These are phyloP conservation scores for Syndactyla subalaris DNA, from an alignment of 2,797 vertebrate species.

Conservation along the genomic window DNA sequence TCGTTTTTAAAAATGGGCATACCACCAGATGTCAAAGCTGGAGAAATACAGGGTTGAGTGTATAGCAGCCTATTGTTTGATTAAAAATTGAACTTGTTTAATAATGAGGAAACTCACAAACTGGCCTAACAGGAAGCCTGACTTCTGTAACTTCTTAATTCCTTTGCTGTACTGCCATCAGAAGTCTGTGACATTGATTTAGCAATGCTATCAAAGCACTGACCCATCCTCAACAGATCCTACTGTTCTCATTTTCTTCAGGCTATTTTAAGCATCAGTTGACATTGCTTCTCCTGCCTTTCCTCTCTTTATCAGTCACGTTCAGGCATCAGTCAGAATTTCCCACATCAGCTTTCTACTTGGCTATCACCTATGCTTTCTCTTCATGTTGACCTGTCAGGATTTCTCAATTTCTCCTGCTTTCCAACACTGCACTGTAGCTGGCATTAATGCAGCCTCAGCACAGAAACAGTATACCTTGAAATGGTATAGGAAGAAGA, in stretches of 20 bases:
- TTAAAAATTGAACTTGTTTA: background rate
- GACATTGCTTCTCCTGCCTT: slow-evolving; percentile 55
- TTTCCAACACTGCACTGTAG: background rate
- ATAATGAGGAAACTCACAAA: background rate
- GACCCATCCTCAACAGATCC: slow-evolving; percentile 49
- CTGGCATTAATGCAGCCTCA: slow-evolving; percentile 2
- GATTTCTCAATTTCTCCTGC: background rate
- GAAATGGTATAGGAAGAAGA: background rate
- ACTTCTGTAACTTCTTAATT: slow-evolving; percentile 50
- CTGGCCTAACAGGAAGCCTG: slow-evolving; percentile 2
- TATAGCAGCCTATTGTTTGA: background rate
- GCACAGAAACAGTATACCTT: background rate
- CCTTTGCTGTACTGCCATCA: background rate
- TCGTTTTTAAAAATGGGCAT: background rate
- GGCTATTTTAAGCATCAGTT: slow-evolving; percentile 61
- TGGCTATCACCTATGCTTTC: background rate
- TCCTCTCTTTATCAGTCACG: slow-evolving; percentile 59
- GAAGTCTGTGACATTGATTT: slow-evolving; percentile 60
- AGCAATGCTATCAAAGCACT: slow-evolving; percentile 58
- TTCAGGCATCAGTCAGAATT: slow-evolving; percentile 66
- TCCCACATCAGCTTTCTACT: slow-evolving; percentile 36
- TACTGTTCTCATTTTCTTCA: slow-evolving; percentile 58
- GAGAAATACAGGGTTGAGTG: background rate
- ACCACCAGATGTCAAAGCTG: background rate
- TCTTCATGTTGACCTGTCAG: background rate